Conservation (phyloP, 2,797 vertebrate species). For the Myotis findleyi region DNA sequence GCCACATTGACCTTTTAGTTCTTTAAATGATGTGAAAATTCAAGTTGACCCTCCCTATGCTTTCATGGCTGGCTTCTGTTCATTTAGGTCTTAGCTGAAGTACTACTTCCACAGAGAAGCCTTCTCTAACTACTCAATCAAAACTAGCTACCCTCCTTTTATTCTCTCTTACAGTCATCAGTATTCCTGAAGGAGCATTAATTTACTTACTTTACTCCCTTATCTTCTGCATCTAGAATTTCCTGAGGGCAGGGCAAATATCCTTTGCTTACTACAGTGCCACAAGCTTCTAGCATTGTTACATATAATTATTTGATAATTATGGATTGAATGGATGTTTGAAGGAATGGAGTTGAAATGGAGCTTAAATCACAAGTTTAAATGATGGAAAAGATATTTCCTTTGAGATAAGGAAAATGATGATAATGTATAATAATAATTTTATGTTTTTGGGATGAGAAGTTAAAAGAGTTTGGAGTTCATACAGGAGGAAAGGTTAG, state of each 20-base stretch:
- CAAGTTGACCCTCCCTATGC: not conserved
- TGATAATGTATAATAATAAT: not conserved
- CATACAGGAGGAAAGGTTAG: not conserved
- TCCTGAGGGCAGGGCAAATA: not conserved
- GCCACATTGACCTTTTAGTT: not conserved
- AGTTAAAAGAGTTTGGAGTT: not conserved
- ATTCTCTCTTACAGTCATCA: not conserved
- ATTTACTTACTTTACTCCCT: not conserved
- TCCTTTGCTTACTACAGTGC: not conserved
- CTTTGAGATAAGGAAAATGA: not conserved
- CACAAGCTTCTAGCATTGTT: not conserved
- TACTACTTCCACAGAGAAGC: not conserved
- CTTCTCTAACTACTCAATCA: not conserved
- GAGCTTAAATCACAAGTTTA: constrained; percentile 12
- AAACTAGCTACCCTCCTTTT: not conserved
- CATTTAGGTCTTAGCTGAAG: not conserved
- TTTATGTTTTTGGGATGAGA: not conserved
- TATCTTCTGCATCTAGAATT: not conserved
- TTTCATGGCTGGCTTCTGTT: not conserved
- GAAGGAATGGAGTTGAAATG: not conserved
- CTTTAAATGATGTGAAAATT: not conserved
- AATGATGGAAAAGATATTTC: not conserved
- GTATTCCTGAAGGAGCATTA: not conserved
- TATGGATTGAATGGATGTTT: not conserved
- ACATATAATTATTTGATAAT: not conserved